Conservation (phyloP, 2,888 invertebrate species). For the Oscheius sp. region DNA sequence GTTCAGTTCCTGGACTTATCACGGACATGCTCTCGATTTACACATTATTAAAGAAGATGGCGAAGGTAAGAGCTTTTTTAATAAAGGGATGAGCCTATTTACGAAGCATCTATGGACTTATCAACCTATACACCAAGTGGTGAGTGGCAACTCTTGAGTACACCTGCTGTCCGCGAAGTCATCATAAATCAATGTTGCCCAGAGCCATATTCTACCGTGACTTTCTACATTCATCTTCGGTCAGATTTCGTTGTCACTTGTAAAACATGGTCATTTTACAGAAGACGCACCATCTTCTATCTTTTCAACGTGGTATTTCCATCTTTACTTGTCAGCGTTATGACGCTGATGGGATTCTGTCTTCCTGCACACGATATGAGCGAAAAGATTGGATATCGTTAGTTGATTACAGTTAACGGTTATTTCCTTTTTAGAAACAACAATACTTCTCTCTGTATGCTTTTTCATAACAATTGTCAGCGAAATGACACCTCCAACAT, state of each 20-base stretch:
- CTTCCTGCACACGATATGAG: constrained; percentile 68
- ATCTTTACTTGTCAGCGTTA: constrained; percentile 67
- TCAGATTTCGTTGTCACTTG: background rate
- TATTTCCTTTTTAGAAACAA: constrained; percentile 53
- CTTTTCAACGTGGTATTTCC: constrained; percentile 64
- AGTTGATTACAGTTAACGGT: constrained; percentile 18
- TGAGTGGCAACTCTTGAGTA: constrained; percentile 63
- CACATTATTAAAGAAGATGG: constrained; percentile 58
- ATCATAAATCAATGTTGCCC: constrained; percentile 84
- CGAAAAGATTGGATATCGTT: constrained; percentile 68
- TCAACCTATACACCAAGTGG: constrained; percentile 67
- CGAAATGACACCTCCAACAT: constrained; percentile 96
- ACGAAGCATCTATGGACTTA: constrained; percentile 59
- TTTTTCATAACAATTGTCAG: constrained; percentile 97
- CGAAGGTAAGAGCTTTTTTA: constrained; percentile 37
- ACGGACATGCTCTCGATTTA: constrained; percentile 88
- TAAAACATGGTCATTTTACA: constrained; percentile 12
- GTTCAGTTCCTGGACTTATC: constrained; percentile 99
- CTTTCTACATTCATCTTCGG: constrained; percentile 60
- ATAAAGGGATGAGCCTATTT: background rate
- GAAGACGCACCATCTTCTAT: constrained; percentile 63
- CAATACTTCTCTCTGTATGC: constrained; percentile 85
- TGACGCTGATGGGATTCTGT: constrained; percentile 71
- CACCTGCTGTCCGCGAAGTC: constrained; percentile 74
- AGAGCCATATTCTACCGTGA: constrained; percentile 78